phyloP scores from a whole-genome alignment of 1,140 invertebrate species.

The Octopus sinensis region DNA sequence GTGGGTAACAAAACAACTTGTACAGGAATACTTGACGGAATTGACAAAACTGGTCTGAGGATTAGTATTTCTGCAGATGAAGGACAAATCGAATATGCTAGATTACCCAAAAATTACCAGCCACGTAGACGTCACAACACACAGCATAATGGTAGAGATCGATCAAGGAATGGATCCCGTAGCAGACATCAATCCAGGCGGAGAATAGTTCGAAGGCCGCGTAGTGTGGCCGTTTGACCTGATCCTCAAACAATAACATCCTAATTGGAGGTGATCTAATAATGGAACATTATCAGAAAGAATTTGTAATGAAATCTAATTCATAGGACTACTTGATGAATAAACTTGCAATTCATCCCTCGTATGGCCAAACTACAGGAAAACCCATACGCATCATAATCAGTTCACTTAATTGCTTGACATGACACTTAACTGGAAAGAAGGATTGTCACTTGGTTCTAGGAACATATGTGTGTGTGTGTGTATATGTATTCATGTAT shows the following conservation, averaged over 20 bases:
- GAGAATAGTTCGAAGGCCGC: background rate
- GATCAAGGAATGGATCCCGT: background rate
- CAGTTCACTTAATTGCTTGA: background rate
- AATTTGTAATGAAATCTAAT: background rate
- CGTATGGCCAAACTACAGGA: background rate
- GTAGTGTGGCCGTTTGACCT: background rate
- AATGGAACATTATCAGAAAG: background rate
- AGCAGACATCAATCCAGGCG: background rate
- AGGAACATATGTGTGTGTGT: background rate
- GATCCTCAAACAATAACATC: background rate
- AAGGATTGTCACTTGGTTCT: background rate
- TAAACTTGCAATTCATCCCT: background rate
- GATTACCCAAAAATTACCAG: background rate
- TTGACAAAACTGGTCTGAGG: background rate
- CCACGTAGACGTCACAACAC: background rate
- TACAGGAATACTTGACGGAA: background rate
- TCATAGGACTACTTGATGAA: background rate
- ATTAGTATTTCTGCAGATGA: background rate
- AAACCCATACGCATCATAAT: background rate
- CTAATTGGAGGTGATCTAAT: background rate
- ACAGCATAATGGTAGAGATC: background rate
- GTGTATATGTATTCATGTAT: background rate
- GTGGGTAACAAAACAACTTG: background rate
- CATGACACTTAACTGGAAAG: background rate
- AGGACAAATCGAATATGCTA: background rate